Base-by-base conservation (phyloP, 2,888 invertebrate species). In the Drosophila lutescens region DNA sequence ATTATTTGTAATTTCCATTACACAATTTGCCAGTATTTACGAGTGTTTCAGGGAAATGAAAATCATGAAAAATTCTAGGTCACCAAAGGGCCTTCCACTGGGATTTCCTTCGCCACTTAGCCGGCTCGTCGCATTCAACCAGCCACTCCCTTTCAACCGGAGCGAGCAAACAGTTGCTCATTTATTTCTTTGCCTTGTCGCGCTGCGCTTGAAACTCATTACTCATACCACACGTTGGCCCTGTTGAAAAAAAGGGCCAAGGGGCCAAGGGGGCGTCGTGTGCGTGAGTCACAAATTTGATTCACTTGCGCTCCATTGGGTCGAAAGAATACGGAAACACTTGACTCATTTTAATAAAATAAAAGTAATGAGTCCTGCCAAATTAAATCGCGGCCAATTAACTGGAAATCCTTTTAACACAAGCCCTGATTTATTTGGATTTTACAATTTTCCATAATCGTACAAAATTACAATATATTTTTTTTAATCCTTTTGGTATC, bases 201-300 rank as follows among this genome's bases (percentile, higher is more conserved):
- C 67, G 40, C 38, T 50, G 20, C 55, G 47, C 60, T 53, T 43
- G 15, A 36, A 53, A 60, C 76, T 40, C 82, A 87, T 82, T 82
- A 79, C 81, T 87, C 83, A 76, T 85, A 65, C 72, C 54, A 58
- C 74, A 74, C 38, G 72, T 65, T 53, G 74, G 74, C 79, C 66
- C 17, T 12, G 38, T 23, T 17, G 4, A 12, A n/a, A 17, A 26
- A n/a, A 17, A 30, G 30, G 30, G 30, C 30, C 30, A 30, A 30
- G 8, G 10, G 23, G n/a, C 23, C 1, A 26, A 6, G 38, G 2
- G 46, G 15, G 23, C 12, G 44, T 20, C 15, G 15, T 12, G 41
- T 17, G 38, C 43, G 50, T 17, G 40, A 34, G 13, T 44, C 43
- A 26, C 57, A 47, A 57, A 60, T 76, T 53, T 54, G 50, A 67